Evolutionary conservation across 1,140 invertebrate genomes (phyloP).

Genomic region (Apis florea): DNA sequence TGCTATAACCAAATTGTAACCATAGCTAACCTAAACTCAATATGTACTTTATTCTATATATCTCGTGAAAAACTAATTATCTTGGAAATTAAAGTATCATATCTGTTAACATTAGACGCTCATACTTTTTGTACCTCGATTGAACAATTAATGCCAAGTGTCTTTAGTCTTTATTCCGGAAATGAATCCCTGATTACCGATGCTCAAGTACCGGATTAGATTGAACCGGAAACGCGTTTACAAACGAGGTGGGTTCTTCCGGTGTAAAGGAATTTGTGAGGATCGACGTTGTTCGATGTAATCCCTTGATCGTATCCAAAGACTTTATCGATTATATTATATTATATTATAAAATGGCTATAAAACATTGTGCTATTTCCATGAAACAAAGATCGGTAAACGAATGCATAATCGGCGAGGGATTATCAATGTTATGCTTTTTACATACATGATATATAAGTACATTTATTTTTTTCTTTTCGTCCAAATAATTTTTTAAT

Average conservation of each 20-base stretch:
- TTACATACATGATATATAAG: neutral
- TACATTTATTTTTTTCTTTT: neutral
- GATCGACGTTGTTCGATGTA: constrained; percentile 67
- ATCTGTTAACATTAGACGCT: neutral
- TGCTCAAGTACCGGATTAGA: constrained; percentile 45
- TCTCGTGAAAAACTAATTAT: too few relatives aligned
- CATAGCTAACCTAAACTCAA: too few relatives aligned
- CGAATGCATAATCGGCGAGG: neutral
- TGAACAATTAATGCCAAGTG: neutral
- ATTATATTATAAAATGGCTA: constrained; percentile 72
- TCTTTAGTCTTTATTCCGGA: neutral
- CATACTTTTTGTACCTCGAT: constrained; percentile 13
- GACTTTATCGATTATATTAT: constrained; percentile 71
- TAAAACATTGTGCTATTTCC: constrained; percentile 74
- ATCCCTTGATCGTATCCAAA: constrained; percentile 57
- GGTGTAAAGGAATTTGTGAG: constrained; percentile 69
- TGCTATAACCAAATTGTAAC: too few relatives aligned
- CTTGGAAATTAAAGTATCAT: too few relatives aligned
- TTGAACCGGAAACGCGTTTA: constrained; percentile 38
- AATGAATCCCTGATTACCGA: neutral
- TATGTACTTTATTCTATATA: too few relatives aligned
- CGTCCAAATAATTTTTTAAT: neutral
- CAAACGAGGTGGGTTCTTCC: constrained; percentile 51
- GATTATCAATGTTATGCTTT: neutral
- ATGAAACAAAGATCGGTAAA: constrained; percentile 57